phyloP scores from a whole-genome alignment of 1,140 invertebrate genomes.

The Formica selysi region DNA sequence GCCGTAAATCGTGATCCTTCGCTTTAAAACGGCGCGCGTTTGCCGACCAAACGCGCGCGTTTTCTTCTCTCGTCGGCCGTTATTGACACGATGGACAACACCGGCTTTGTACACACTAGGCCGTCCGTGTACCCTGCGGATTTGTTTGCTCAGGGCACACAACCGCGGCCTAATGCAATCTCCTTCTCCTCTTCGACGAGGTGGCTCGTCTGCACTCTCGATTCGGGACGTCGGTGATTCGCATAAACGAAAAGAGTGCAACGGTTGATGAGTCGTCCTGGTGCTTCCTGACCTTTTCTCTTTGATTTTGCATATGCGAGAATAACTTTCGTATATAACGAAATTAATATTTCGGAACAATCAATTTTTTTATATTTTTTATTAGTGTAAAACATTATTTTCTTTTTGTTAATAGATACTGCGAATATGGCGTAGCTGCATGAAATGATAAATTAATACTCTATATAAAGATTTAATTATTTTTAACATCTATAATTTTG shows the following conservation, averaged over 20 bases:
- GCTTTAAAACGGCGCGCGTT: constrained; percentile 48
- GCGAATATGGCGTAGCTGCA: background rate
- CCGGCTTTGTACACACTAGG: constrained; percentile 54
- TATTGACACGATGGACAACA: constrained; percentile 63
- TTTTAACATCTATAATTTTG: no score
- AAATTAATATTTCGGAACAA: background rate
- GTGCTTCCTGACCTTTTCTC: background rate
- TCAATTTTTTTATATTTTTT: background rate
- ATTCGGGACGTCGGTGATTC: constrained; percentile 20
- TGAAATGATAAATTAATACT: background rate
- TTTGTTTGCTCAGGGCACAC: constrained; percentile 50
- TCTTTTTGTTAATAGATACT: no score
- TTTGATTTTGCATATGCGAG: constrained; percentile 20
- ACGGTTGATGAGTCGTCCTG: constrained; percentile 2
- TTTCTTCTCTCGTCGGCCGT: constrained; percentile 60
- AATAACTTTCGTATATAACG: background rate
- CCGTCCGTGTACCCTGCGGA: constrained; percentile 51
- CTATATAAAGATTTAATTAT: background rate
- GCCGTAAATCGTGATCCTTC: constrained; percentile 46
- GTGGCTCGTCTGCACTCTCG: constrained; percentile 14
- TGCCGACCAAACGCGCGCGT: constrained; percentile 55
- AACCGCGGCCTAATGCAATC: constrained; percentile 42
- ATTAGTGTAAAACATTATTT: no score
- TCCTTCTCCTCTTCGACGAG: constrained; percentile 23
- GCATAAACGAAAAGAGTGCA: background rate